These are phyloP conservation scores for Phyllopteryx taeniolatus DNA, from an alignment of 2,113 vertebrate genomes.

Conservation along the genomic window DNA sequence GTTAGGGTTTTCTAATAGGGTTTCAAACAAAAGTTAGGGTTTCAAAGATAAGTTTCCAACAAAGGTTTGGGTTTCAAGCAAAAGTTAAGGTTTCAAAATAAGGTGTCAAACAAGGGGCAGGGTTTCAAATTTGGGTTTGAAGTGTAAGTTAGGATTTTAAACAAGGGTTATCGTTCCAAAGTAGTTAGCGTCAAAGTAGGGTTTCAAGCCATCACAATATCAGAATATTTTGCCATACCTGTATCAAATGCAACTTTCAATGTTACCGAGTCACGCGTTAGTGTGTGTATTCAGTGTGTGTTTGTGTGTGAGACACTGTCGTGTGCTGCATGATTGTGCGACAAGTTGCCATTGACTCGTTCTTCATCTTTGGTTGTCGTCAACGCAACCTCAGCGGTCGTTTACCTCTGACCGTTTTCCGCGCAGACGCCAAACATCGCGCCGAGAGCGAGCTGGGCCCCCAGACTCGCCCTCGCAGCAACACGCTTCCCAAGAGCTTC, in stretches of 20 bases:
- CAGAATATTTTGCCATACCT: neutral
- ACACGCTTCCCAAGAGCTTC: constrained; percentile 97
- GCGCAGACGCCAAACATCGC: constrained; percentile 87
- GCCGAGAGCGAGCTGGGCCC: constrained; percentile 87
- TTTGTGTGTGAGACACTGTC: neutral
- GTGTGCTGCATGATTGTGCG: neutral
- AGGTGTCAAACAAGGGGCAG: too few relatives aligned
- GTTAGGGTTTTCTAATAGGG: too few relatives aligned
- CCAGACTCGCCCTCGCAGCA: constrained; percentile 88
- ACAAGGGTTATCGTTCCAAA: too few relatives aligned
- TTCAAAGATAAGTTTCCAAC: too few relatives aligned
- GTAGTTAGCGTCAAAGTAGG: neutral
- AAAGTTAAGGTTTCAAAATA: too few relatives aligned
- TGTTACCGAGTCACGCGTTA: neutral
- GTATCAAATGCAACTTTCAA: neutral
- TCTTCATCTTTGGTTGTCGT: neutral
- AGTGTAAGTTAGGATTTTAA: too few relatives aligned
- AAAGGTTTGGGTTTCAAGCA: too few relatives aligned
- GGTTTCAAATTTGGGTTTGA: too few relatives aligned
- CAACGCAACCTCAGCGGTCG: neutral
- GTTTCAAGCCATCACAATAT: neutral
- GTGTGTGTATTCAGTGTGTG: neutral
- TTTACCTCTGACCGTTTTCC: neutral
- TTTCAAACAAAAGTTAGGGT: too few relatives aligned
- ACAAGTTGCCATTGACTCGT: neutral